Evolutionary conservation across 2,797 vertebrate species (phyloP), one percentile per base, ranked within the genome.

Genomic region (Helostoma temminkii): DNA sequence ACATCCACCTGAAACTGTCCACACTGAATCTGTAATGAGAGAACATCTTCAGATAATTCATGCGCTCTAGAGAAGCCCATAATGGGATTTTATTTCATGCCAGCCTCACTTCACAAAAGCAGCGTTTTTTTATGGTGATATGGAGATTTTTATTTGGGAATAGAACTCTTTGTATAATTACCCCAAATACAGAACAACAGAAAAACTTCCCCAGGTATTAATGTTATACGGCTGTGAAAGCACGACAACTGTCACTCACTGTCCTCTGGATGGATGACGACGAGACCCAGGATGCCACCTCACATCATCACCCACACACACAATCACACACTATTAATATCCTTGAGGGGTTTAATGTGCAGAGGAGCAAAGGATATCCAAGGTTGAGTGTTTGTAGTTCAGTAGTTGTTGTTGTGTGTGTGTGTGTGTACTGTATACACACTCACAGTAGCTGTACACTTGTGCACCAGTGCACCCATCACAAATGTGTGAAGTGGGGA

Each of bases 401-500:
- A 12, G 57, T 57, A 49, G 45, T 46, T 67, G 68, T 57, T 69
- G 22, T 6, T 60, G 41, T 46, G 11, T 67, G 47, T 71, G 37
- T 59, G 28, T 25, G 6, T 16, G 10, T 3, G 37, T 41, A 22
- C 32, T 42, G 54, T 19, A 32, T 21, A 42, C 55, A 37, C 56
- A 50, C 45, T n/a, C 64, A 63, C 47, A 54, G 45, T 52, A 43
- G 28, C 52, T 63, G 62, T 68, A 57, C 77, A 53, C 43, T 58
- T 48, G 76, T 78, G 79, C 79, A 70, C 83, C 82, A 79, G 54
- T 73, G 80, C 55, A 26, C 68, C 60, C 67, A 32, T 76, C 82
- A 68, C 47, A 15, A 39, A 61, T 30, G 64, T 84, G 79, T 82
- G 78, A 79, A 78, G 79, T 65, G 37, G 52, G 74, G 76, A 59